phyloP scores from a whole-genome alignment of 2,888 invertebrate genomes.

The Aleiodes leptofemur region DNA sequence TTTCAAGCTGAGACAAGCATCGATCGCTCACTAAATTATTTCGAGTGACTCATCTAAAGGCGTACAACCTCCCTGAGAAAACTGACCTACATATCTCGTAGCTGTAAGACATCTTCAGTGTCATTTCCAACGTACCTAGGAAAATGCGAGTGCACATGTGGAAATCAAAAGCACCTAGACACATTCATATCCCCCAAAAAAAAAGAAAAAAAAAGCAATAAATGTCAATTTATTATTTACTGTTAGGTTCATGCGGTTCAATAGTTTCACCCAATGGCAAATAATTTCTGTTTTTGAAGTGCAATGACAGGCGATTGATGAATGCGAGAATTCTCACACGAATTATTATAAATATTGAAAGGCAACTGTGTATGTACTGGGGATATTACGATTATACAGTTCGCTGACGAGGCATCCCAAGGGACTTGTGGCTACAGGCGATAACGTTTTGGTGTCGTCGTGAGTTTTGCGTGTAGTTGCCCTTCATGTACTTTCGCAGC shows the following conservation, averaged over 20 bases:
- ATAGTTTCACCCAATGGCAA: too few species aligned
- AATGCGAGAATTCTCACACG: neutral
- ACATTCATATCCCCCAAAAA: neutral
- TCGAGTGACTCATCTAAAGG: conserved; percentile 71
- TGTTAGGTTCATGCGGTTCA: too few species aligned
- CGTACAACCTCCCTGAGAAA: conserved; percentile 42
- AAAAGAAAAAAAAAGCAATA: neutral
- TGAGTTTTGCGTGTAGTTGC: conserved; percentile 45
- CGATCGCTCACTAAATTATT: conserved; percentile 74
- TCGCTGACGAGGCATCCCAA: conserved; percentile 45
- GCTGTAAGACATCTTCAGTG: conserved; percentile 37
- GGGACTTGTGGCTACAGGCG: conserved; percentile 47
- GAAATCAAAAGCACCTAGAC: neutral
- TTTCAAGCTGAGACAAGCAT: conserved; percentile 69
- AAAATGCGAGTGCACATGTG: neutral
- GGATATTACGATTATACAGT: conserved; percentile 49
- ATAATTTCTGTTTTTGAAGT: too few species aligned
- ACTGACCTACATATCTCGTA: conserved; percentile 42
- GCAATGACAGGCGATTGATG: neutral
- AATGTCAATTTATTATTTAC: neutral
- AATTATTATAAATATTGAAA: conserved; percentile 11
- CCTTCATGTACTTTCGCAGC: neutral
- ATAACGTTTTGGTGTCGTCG: conserved; percentile 52
- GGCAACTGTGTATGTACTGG: conserved; percentile 11
- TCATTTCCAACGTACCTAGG: neutral